These are phyloP conservation scores for Neogale vison DNA, from an alignment of 2,113 vertebrate species.

Conservation along the genomic window DNA sequence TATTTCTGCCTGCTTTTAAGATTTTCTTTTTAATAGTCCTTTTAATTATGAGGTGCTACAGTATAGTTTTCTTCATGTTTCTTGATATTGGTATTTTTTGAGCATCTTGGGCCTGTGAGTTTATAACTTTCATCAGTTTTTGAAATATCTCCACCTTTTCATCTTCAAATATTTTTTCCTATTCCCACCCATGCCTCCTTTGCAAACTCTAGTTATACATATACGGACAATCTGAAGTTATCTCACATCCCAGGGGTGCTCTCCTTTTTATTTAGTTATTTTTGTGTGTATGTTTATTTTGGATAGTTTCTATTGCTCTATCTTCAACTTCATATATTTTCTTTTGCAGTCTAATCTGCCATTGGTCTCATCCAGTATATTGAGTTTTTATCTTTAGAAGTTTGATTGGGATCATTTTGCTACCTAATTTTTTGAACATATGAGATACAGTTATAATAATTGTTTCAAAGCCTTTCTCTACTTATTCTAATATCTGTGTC, in stretches of 20 bases:
- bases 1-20: background rate
- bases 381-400: background rate
- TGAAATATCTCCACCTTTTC: background rate
- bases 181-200: background rate
- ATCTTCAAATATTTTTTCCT: background rate
- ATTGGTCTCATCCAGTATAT: background rate
- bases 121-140: background rate
- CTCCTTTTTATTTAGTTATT: background rate
- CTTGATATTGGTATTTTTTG: background rate
- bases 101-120: background rate
- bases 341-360: background rate
- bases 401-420: background rate
- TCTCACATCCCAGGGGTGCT: background rate
- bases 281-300: background rate
- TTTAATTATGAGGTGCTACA: background rate
- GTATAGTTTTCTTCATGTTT: background rate
- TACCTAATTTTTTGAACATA: background rate
- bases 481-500: background rate
- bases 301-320: background rate
- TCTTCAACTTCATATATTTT: background rate
- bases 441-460: background rate
- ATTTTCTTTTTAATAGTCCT: background rate
- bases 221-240: background rate
- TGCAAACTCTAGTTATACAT: background rate
- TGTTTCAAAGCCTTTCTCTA: background rate